Evolutionary conservation across 2,113 vertebrate genomes (phyloP).

Genomic region (Isichthys henryi): DNA sequence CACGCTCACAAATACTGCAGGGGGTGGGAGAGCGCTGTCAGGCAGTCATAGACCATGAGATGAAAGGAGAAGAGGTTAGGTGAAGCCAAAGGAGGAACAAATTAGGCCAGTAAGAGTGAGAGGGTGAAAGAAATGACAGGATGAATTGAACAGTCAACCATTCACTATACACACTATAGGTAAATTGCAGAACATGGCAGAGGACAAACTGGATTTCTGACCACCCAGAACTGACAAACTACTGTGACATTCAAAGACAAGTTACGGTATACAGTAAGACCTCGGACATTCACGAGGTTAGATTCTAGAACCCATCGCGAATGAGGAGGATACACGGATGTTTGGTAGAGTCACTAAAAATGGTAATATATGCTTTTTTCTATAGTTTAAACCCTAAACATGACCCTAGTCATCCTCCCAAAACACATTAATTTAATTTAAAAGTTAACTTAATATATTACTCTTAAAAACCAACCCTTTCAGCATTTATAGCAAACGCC

Average conservation of each 20-base stretch:
- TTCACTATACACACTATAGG: not conserved
- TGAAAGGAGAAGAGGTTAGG: not conserved
- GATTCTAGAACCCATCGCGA: no score
- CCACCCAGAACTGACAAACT: not conserved
- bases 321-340: no score
- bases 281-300: no score
- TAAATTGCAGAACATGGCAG: not conserved
- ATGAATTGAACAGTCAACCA: not conserved
- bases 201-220: not conserved
- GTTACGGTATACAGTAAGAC: not conserved
- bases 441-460: no score
- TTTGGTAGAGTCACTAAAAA: no score
- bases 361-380: no score
- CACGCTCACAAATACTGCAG: slow-evolving; percentile 87
- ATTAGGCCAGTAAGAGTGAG: not conserved
- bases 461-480: no score
- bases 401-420: no score
- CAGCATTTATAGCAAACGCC: no score
- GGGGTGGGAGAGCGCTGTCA: not conserved
- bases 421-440: no score
- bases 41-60: not conserved
- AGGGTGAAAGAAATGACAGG: not conserved
- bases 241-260: not conserved
- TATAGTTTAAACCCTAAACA: no score
- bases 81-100: not conserved